phyloP scores from a whole-genome alignment of 2,797 vertebrate species.

The Pipistrellus pipistrellus region DNA sequence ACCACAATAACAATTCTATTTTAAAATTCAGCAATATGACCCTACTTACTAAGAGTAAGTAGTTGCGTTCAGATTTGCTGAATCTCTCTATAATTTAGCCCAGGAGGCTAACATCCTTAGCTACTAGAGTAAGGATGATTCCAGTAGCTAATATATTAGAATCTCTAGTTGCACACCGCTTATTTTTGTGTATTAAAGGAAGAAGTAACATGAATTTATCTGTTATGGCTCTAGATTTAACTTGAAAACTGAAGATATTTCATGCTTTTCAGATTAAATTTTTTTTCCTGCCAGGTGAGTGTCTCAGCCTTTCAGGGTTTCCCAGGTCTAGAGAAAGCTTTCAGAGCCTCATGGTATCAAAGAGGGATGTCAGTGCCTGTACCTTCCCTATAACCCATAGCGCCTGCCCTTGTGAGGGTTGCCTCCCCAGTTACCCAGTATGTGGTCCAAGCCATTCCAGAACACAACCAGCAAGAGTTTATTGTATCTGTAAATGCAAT shows the following conservation, averaged over 20 bases:
- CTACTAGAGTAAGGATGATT: background rate
- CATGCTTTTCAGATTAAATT: background rate
- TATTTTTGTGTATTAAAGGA: background rate
- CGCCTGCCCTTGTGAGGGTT: background rate
- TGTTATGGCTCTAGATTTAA: slow-evolving; percentile 10
- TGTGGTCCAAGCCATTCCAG: background rate
- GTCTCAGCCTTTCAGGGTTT: background rate
- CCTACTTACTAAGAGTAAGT: background rate
- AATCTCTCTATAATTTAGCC: background rate
- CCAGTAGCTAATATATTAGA: background rate
- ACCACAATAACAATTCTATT: background rate
- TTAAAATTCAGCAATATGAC: slow-evolving; percentile 10
- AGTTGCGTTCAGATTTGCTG: slow-evolving; percentile 20
- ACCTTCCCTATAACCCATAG: background rate
- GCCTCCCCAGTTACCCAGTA: background rate
- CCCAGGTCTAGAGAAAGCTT: background rate
- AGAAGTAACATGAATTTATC: background rate
- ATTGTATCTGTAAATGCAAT: background rate
- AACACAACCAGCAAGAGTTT: background rate
- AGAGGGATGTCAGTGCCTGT: background rate
- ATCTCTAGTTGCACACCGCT: background rate
- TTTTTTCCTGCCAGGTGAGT: background rate
- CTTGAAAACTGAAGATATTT: slow-evolving; percentile 5
- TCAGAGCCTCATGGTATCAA: background rate
- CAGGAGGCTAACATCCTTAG: background rate